Conservation (phyloP, 2,888 invertebrate genomes). For the Herminia tarsipennalis region DNA sequence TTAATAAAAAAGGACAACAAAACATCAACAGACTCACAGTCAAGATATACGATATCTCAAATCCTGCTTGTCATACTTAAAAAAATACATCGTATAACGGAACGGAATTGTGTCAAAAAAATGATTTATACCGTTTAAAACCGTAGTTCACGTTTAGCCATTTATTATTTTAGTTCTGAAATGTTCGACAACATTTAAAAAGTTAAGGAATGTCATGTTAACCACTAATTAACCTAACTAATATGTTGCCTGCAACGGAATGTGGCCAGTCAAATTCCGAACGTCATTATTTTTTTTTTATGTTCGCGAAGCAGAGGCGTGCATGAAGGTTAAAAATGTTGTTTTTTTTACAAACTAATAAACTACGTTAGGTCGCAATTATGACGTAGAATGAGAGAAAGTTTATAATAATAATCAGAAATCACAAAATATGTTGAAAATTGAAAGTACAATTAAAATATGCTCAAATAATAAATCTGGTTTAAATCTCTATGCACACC, state of each 20-base stretch:
- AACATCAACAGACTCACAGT: conserved; percentile 51
- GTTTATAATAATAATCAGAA: too few relatives aligned
- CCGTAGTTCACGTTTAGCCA: conserved; percentile 43
- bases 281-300: conserved; percentile 48
- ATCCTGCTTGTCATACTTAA: conserved; percentile 76
- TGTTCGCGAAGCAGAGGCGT: conserved; percentile 28
- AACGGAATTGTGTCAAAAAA: conserved; percentile 76
- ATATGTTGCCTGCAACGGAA: conserved; percentile 56
- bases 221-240: conserved; percentile 78
- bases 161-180: conserved; percentile 42
- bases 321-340: conserved; percentile 20
- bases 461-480: too few relatives aligned
- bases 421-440: too few relatives aligned
- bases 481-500: not conserved
- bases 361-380: too few relatives aligned
- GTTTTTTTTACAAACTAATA: not conserved
- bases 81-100: conserved; percentile 70
- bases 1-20: conserved; percentile 57
- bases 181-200: conserved; percentile 46
- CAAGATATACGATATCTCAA: conserved; percentile 68
- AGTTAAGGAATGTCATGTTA: conserved; percentile 53
- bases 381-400: too few relatives aligned
- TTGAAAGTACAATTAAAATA: too few relatives aligned
- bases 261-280: conserved; percentile 57
- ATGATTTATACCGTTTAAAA: conserved; percentile 73